phyloP scores from a whole-genome alignment of 1,140 invertebrate species.

The Hyles vespertilio region DNA sequence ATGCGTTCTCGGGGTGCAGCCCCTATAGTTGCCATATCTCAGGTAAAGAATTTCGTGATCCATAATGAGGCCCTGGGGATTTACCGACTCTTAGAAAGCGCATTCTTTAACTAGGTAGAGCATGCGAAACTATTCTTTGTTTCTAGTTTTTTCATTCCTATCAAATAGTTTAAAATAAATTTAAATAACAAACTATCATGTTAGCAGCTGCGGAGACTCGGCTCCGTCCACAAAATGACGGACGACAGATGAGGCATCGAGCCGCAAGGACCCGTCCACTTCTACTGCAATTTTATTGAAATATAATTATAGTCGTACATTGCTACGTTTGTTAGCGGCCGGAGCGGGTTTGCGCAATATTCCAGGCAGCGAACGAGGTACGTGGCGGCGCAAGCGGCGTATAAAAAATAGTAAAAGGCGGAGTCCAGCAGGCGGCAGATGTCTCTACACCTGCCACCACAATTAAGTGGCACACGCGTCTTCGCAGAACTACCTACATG shows the following conservation, averaged over 20 bases:
- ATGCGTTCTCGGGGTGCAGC: conserved; percentile 54
- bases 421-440: conserved; percentile 60
- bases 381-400: conserved; percentile 26
- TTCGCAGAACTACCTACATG: conserved; percentile 26
- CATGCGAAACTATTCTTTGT: background rate
- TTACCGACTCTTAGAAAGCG: conserved; percentile 34
- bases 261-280: conserved; percentile 28
- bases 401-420: conserved; percentile 45
- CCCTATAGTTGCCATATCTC: conserved; percentile 40
- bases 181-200: conserved; percentile 14
- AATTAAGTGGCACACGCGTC: conserved; percentile 62
- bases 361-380: conserved; percentile 17
- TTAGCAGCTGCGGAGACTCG: conserved; percentile 27
- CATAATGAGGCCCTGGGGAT: conserved; percentile 41
- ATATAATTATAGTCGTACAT: conserved; percentile 29
- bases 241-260: conserved; percentile 15
- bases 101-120: conserved; percentile 28
- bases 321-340: conserved; percentile 30
- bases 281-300: conserved; percentile 25
- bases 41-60: conserved; percentile 54
- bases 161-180: background rate
- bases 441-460: conserved; percentile 58
- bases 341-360: conserved; percentile 25
- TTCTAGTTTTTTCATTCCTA: background rate
- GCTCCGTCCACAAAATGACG: conserved; percentile 21